Conservation (phyloP, 2,113 vertebrate species). For the Ochotona curzoniae region DNA sequence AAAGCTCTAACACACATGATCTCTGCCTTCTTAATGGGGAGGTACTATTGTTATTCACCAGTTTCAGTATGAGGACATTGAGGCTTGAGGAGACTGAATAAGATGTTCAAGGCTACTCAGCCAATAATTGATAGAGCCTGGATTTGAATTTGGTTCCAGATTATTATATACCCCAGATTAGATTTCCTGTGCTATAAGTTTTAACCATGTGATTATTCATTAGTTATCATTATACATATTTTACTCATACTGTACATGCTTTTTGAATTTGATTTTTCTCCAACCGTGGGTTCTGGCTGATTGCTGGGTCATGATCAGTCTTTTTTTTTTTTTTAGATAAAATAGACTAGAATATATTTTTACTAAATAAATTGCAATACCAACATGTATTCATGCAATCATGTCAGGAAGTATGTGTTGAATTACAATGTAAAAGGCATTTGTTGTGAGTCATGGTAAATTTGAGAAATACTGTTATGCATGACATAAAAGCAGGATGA, state of each 20-base stretch:
- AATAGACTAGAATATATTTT: conserved; percentile 8
- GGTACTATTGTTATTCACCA: neutral
- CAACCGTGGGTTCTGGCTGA: neutral
- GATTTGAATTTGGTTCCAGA: conserved; percentile 16
- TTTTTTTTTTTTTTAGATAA: neutral
- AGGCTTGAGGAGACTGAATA: neutral
- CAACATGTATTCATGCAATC: neutral
- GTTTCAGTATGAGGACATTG: neutral
- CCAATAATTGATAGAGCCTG: neutral
- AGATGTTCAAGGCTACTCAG: neutral
- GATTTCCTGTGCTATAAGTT: neutral
- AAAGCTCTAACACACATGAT: neutral
- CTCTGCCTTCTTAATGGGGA: neutral
- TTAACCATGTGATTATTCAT: neutral
- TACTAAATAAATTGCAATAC: neutral
- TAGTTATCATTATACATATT: neutral
- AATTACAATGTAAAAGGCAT: neutral
- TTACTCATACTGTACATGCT: neutral
- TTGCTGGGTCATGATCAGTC: neutral
- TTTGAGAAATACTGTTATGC: neutral
- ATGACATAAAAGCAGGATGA: neutral
- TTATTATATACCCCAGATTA: neutral
- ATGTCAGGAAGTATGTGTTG: neutral
- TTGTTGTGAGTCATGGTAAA: neutral
- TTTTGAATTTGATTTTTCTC: neutral